Percentiles rank a stretch among this genome's conserved stretches.
phyloP scores from a whole-genome alignment of 2,797 vertebrate species.

The Myotis daubentonii region DNA sequence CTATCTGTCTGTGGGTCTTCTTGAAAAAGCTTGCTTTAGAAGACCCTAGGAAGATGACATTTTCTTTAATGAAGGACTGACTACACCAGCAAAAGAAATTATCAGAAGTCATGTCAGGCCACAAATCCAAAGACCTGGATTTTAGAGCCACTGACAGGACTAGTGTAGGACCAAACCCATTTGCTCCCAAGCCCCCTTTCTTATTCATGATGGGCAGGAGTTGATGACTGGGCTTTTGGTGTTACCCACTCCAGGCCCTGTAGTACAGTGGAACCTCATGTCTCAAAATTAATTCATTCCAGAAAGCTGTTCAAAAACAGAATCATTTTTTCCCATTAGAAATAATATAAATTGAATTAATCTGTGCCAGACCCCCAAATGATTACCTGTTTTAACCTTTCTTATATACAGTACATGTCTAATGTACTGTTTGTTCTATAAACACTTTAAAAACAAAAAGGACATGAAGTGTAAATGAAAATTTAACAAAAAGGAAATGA shows the following conservation, averaged over 20 bases:
- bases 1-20: constrained; percentile 17
- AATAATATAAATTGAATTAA: neutral
- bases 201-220: neutral
- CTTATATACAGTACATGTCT: neutral
- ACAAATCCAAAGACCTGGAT: constrained; percentile 26
- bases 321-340: neutral
- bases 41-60: neutral
- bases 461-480: neutral
- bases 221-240: neutral
- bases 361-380: neutral
- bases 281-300: neutral
- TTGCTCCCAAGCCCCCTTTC: constrained; percentile 36
- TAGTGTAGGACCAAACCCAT: neutral
- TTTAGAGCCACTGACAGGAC: neutral
- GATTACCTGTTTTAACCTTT: neutral
- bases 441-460: neutral
- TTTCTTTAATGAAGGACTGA: constrained; percentile 32
- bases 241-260: neutral
- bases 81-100: neutral
- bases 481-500: neutral
- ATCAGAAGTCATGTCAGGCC: neutral
- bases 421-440: neutral
- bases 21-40: constrained; percentile 45
- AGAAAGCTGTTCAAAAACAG: neutral
- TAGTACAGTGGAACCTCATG: neutral